Base-by-base conservation (phyloP, 2,888 invertebrate genomes). In the Lepidocyrtoides sp. region DNA sequence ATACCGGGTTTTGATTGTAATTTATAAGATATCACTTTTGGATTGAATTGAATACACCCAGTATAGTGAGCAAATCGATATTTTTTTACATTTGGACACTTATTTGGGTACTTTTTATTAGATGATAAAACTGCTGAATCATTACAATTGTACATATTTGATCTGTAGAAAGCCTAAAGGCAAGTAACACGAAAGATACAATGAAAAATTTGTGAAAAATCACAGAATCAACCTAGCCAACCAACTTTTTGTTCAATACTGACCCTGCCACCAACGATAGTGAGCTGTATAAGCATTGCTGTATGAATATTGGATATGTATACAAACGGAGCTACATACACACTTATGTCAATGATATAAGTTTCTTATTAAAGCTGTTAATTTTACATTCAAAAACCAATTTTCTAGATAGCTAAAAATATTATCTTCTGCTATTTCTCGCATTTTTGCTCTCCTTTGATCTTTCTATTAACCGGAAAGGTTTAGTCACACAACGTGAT, bases 61-160 rank as follows among this genome's bases (percentile, higher is more conserved):
- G n/a, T n/a, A n/a, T n/a, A n/a, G n/a, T n/a, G n/a, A 88, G 51
- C 36, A 66, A n/a, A n/a, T n/a, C n/a, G n/a, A 54, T 69, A 32
- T 32, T 77, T 66, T 69, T 41, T 69, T 88, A 81, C 81, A 88
- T 81, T 88, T 88, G 81, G 54, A 54, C 23, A 69, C 20, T 51
- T 26, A n/a, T n/a, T n/a, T n/a, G n/a, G n/a, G n/a, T n/a, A n/a
- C n/a, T n/a, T n/a, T n/a, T n/a, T n/a, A n/a, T n/a, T n/a, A n/a
- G n/a, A n/a, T n/a, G n/a, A n/a, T 17, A 75, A 79, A 88, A 81
- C 41, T 81, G 88, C 88, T 79, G 88, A 88, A 81, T 79, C 88
- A 81, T 32, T 51, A 81, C 66, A 81, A 66, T 41, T 41, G 8
- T 17, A 48, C 23, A 14, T 41, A 69, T 17, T n/a, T n/a, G n/a